Base-by-base conservation (phyloP, 2,888 invertebrate genomes). In the Polydrusus pterygomalis region DNA sequence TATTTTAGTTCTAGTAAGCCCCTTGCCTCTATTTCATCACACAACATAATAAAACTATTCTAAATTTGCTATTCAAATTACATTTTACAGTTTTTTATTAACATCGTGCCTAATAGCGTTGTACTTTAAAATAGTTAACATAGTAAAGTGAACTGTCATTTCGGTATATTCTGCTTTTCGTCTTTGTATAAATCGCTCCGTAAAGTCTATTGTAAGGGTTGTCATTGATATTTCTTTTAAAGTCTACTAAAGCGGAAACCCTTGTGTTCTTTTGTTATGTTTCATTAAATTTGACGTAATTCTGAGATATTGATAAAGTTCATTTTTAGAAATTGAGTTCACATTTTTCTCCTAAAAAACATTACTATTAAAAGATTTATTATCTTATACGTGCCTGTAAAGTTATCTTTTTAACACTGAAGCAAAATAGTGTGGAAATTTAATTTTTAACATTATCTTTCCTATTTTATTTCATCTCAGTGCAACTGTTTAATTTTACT, bases 201-300 rank as follows among this genome's bases (percentile, higher is more conserved):
- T 10, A 51, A 51, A 51, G 2, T 20, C 11, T 13, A 51, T 51
- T 20, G 51, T 51, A 20, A 51, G 3, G 13, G 20, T 25, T 54
- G n/a, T 25, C n/a, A 20, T 54, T 7, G n/a, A 54, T 54, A 25
- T 30, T 54, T 54, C 7, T 30, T 54, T 54, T 25, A 54, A 54
- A n/a, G n/a, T 54, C n/a, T 11, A 11, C 11, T n/a, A 7, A 25
- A 54, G 54, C 8, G 25, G 13, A 30, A 54, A 25, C 1, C 18
- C 25, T 51, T 51, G 7, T 20, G n/a, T 17, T 15, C n/a, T 51
- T 20, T 51, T 51, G 11, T 20, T 51, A 18, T 51, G 1, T 47
- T 17, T 0, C 9, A 47, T 47, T 47, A 17, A 47, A 47, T 17
- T 17, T 47, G 15, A 47, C 13, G 17, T 43, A 47, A 17, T 47